Base-by-base conservation (phyloP, 2,797 vertebrate genomes). In the Lithobates sylvaticus region DNA sequence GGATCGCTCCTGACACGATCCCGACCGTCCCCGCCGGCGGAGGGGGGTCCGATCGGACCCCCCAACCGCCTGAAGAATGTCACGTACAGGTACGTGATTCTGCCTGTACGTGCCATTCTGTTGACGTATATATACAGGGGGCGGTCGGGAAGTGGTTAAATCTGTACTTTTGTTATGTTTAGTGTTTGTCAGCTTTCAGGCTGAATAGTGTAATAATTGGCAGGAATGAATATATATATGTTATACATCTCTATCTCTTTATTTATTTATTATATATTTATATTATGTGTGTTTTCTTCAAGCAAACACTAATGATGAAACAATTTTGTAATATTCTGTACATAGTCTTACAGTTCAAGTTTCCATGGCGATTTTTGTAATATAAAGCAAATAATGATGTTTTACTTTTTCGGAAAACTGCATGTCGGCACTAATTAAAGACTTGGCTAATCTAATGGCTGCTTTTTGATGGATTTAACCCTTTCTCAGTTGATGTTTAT, bases 321-420 rank as follows among this genome's bases (percentile, higher is more conserved):
- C 29, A 34, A 27, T n/a, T n/a, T 32, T 42, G 67, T 23, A 10
- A 72, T 7, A 72, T 39, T 34, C 32, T 39, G 27, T 76, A 32
- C 72, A 9, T 36, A 18, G n/a, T 68, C 36, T 4, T 29, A n/a
- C 72, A 76, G 39, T 36, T 23, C 23, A 32, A n/a, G 84, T 85
- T 80, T 75, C 84, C 77, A 85, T 85, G 84, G 84, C n/a, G 76
- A 85, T 79, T 47, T 79, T 79, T 85, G 84, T 85, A 67, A 4
- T 79, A n/a, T 79, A 73, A 78, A 61, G 76, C 68, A 5, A 15
- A 32, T 73, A 61, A 85, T 67, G 71, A 27, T 78, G 83, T 73
- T 78, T 71, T 72, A 73, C 69, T 78, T 64, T 39, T 64, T 65
- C 44, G 36, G 71, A 47, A 78, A 78, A 54, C 83, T n/a, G 26